Base-by-base conservation (phyloP, 2,888 invertebrate species). In the Andrena fulva region DNA sequence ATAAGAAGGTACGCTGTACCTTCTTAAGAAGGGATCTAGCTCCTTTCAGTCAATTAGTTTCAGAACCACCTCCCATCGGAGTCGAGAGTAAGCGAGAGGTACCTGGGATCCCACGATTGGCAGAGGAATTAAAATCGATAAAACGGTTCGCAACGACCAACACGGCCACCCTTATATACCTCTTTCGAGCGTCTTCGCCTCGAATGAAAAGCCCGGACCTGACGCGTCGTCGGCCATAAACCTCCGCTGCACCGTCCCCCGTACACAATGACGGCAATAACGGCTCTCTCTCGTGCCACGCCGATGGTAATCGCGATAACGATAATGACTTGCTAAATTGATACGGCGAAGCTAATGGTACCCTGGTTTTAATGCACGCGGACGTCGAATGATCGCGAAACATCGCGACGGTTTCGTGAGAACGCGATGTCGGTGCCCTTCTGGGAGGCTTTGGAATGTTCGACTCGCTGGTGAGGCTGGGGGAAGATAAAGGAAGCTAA, bases 81-180 rank as follows among this genome's bases (percentile, higher is more conserved):
- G 42, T 42, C 12, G 16, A 29, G 52, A 16, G 42, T 63, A 63
- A 24, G 63, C 50, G 16, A 60, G 31, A 71, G 68, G 50, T 27
- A 52, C 24, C 24, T 24, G 7, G 24, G 20, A 69, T 59, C 35
- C 27, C 27, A 33, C 16, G 52, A 2, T 8, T 16, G 66, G 35
- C 24, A 67, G 67, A 33, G 50, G 68, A 71, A 81, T 82, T 71
- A 68, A 82, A 81, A 82, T 82, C 82, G 75, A 82, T 82, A 72
- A 82, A 81, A 75, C 50, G 63, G 70, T 68, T 60, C 29, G 56
- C 35, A 66, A 80, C 63, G 29, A 48, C 33, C 48, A 54, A 29
- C 50, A 10, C 29, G 33, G 29, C 48, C 33, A 68, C 42, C 60
- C 56, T 59, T 59, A n/a, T n/a, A n/a, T n/a, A n/a, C 27, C 59